These are phyloP conservation scores for Muscicapa comitata DNA, from an alignment of 2,797 vertebrate species.

Conservation along the genomic window DNA sequence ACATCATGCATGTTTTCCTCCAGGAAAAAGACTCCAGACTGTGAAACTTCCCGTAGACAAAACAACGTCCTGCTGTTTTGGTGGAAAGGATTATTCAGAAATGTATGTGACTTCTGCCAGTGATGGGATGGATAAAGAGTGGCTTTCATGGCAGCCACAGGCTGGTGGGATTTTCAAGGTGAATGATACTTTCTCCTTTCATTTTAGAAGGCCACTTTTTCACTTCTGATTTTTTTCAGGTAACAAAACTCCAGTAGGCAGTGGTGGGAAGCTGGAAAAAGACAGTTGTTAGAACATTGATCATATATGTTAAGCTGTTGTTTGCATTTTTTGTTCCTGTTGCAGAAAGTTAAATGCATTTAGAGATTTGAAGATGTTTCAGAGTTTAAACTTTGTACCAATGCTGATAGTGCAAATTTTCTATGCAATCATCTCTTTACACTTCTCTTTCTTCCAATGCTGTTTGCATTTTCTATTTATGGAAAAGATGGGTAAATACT, in stretches of 20 bases:
- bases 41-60: slow-evolving; percentile 84
- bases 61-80: slow-evolving; percentile 92
- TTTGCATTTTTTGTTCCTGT: not conserved
- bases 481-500: not conserved
- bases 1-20: not conserved
- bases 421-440: not conserved
- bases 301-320: not conserved
- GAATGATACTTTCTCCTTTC: not conserved
- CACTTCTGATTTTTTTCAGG: not conserved
- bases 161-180: slow-evolving; percentile 91
- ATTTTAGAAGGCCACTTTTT: not conserved
- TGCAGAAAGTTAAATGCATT: not conserved
- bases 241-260: not conserved
- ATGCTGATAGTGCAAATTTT: not conserved
- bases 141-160: slow-evolving; percentile 75
- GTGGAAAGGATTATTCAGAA: slow-evolving; percentile 88
- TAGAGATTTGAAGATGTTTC: not conserved
- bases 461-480: not conserved
- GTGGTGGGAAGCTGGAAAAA: not conserved
- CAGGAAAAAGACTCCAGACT: slow-evolving; percentile 86
- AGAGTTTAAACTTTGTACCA: not conserved
- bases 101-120: slow-evolving; percentile 88
- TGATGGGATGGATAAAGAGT: slow-evolving; percentile 76
- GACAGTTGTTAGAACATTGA: not conserved
- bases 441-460: not conserved